Evolutionary conservation across 2,113 vertebrate species (phyloP), one percentile per base, ranked within the genome.

Genomic region (Xenus cinereus): DNA sequence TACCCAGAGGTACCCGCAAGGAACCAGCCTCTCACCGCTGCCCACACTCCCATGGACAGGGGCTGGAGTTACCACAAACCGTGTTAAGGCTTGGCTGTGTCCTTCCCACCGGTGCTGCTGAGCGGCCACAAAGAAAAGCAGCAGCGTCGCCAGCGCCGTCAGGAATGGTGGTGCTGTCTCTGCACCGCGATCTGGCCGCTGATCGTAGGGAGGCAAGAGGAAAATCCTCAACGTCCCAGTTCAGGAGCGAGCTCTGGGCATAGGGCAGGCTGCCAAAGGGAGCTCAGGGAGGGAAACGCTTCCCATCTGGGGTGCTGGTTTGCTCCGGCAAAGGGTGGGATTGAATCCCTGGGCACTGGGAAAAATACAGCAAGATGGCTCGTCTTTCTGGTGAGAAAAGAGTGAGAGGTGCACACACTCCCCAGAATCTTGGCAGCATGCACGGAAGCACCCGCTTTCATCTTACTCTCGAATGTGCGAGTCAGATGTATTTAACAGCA

Each of bases 11-110:
- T 14, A 71, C 1, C 14, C 59, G 37, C 21, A 30, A n/a, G 50
- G 46, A 88, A 28, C 37, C 37, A 72, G 2, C 45, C 21, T 39
- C 74, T 51, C 48, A 3, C 28, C 56, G 32, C 68, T 76, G 92
- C 68, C 4, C 2, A 5, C 32, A 32, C 33, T 37, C 51, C 54
- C 35, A 1, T 0, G 0, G 64, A 22, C 18, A 39, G 62, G 32
- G 41, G 24, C 0, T 71, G 60, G 68, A 48, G 22, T 77, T 53
- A 14, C 5, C 54, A 35, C n/a, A 30, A 4, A 43, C 45, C 16
- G 18, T 35, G 14, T 30, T 53, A 35, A 35, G 76, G 35, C 37
- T 67, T 57, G 6, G 10, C 45, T 35, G 37, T 27, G 26, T 77
- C 46, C 50, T 91, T 77, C 41, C 72, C 56, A 50, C 30, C 0